Evolutionary conservation across 1,140 invertebrate species (phyloP).

Genomic region (Colletes gigas): DNA sequence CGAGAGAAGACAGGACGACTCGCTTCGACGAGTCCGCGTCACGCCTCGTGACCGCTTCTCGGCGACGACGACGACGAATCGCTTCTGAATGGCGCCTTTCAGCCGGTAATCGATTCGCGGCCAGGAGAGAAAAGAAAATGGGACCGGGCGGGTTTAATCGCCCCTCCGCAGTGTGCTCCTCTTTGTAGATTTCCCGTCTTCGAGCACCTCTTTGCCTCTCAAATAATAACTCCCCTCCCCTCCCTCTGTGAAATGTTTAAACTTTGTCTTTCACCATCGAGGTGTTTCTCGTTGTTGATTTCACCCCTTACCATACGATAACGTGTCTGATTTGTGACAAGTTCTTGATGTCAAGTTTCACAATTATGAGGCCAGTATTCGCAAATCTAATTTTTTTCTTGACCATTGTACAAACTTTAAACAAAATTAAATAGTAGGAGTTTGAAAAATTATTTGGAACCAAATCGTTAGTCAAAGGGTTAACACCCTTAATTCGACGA

Average conservation of each 20-base stretch:
- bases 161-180: neutral
- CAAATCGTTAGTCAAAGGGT: too few species aligned
- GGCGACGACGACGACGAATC: slow-evolving; percentile 40
- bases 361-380: too few species aligned
- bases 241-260: neutral
- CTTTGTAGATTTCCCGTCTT: slow-evolving; percentile 12
- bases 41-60: slow-evolving; percentile 49
- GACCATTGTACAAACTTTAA: too few species aligned
- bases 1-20: slow-evolving; percentile 25
- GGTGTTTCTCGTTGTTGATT: neutral
- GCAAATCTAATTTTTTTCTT: too few species aligned
- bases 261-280: neutral
- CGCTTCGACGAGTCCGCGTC: slow-evolving; percentile 41
- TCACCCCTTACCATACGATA: neutral
- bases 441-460: too few species aligned
- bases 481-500: too few species aligned
- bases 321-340: too few species aligned
- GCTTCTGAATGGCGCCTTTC: slow-evolving; percentile 37
- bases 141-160: slow-evolving; percentile 27
- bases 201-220: neutral
- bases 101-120: slow-evolving; percentile 53
- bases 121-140: slow-evolving; percentile 38
- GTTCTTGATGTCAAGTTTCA: too few species aligned
- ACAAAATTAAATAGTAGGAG: too few species aligned
- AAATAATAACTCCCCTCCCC: slow-evolving; percentile 30